Conservation (phyloP, 2,888 invertebrate genomes). For the Cyclophora punctaria region DNA sequence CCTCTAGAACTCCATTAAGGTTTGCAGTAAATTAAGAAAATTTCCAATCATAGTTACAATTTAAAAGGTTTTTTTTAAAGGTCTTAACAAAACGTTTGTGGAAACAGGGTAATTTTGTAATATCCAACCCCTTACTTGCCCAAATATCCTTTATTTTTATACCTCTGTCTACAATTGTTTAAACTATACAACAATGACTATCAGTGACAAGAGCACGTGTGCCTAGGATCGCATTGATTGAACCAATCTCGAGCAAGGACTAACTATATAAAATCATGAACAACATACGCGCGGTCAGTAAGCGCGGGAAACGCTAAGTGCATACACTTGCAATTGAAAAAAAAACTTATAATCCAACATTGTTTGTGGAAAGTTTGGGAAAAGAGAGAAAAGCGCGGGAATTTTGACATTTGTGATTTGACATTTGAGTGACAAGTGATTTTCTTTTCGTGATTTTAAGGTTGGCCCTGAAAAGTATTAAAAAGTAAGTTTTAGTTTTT, state of each 20-base stretch:
- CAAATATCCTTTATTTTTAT: no score
- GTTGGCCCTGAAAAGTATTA: background rate
- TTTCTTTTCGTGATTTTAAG: constrained; percentile 1
- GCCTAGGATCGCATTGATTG: constrained; percentile 5
- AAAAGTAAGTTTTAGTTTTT: background rate
- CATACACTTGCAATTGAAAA: constrained; percentile 5
- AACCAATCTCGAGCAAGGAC: constrained; percentile 32
- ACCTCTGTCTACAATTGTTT: no score
- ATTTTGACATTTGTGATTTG: constrained; percentile 8
- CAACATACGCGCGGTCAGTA: constrained; percentile 37
- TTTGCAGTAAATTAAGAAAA: no score
- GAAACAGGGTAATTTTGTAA: no score
- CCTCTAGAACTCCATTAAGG: no score
- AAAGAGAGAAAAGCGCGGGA: constrained; percentile 15
- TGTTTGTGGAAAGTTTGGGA: no score
- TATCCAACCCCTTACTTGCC: no score
- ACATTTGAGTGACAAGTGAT: constrained; percentile 11
- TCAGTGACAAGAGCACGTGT: constrained; percentile 6
- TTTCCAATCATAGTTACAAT: no score
- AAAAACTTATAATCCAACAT: no score
- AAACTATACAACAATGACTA: no score
- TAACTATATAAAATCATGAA: constrained; percentile 46
- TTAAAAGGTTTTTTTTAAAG: no score
- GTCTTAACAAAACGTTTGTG: no score
- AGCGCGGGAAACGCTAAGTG: constrained; percentile 19